A percentile compares a stretch with the other conserved stretches of the same genome.
phyloP scores from a whole-genome alignment of 1,140 invertebrate genomes.

The Drosophila pandora region DNA sequence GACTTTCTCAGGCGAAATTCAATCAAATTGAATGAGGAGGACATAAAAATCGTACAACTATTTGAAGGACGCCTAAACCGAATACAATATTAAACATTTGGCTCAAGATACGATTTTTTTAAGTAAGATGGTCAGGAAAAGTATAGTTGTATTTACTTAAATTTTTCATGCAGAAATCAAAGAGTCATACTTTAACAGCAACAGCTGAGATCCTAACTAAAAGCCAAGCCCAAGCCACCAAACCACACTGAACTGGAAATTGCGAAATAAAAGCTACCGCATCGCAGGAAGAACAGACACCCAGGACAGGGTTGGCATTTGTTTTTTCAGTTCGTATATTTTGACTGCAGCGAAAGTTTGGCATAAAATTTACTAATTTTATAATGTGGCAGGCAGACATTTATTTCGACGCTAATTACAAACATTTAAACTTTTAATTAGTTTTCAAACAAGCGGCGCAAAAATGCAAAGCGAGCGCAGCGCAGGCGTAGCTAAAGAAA shows the following conservation, averaged over 20 bases:
- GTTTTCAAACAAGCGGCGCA: constrained; percentile 66
- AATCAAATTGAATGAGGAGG: neutral
- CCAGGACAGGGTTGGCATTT: constrained; percentile 17
- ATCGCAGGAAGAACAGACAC: constrained; percentile 24
- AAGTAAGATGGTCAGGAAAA: no score
- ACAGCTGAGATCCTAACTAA: constrained; percentile 1
- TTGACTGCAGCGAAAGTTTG: constrained; percentile 63
- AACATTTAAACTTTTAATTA: constrained; percentile 81
- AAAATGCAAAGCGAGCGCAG: constrained; percentile 31
- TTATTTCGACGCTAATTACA: constrained; percentile 81
- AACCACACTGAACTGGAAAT: constrained; percentile 39
- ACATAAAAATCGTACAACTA: no score
- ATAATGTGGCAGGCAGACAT: constrained; percentile 79
- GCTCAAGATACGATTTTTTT: no score
- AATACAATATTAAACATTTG: no score
- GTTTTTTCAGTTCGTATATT: constrained; percentile 45
- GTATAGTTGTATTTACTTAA: neutral
- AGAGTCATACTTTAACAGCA: neutral
- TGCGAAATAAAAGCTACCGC: constrained; percentile 37
- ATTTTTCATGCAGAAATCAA: neutral
- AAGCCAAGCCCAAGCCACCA: constrained; percentile 12
- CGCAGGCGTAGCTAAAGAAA: constrained; percentile 35
- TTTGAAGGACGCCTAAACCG: no score
- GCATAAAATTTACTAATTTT: constrained; percentile 75
- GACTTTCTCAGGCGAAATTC: neutral